These are phyloP conservation scores for Rotaria macrura DNA, from an alignment of 2,888 invertebrate genomes.

Conservation along the genomic window DNA sequence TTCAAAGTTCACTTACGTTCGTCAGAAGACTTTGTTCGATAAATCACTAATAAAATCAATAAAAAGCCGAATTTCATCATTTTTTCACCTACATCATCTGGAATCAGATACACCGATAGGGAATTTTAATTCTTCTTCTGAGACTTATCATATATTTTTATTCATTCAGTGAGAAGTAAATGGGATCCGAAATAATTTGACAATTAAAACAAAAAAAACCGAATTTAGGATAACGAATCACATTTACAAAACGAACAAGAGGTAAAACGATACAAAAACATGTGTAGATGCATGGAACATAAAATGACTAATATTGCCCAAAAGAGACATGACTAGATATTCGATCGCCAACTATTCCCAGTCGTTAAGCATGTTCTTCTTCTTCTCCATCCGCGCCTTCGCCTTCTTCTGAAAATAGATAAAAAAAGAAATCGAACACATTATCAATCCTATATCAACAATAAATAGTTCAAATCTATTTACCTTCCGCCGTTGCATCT, in stretches of 20 bases:
- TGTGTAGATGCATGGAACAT: not conserved
- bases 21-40: not conserved
- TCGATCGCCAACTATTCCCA: not conserved
- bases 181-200: not conserved
- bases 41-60: not conserved
- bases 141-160: not conserved
- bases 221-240: not conserved
- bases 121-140: not conserved
- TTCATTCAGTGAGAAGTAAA: not conserved
- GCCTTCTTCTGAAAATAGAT: not conserved
- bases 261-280: not conserved
- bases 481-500: conserved; percentile 34
- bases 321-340: too few relatives aligned
- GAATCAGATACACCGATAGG: not conserved
- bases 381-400: not conserved
- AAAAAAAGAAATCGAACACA: not conserved
- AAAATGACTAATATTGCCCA: not conserved
- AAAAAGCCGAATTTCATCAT: not conserved
- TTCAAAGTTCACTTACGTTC: not conserved
- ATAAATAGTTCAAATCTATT: not conserved
- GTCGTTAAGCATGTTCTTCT: not conserved
- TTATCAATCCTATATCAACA: too few relatives aligned
- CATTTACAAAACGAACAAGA: not conserved
- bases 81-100: not conserved
- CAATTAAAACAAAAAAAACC: not conserved